Conservation (phyloP, 2,797 vertebrate genomes). For the Schizopygopsis malacanthus region DNA sequence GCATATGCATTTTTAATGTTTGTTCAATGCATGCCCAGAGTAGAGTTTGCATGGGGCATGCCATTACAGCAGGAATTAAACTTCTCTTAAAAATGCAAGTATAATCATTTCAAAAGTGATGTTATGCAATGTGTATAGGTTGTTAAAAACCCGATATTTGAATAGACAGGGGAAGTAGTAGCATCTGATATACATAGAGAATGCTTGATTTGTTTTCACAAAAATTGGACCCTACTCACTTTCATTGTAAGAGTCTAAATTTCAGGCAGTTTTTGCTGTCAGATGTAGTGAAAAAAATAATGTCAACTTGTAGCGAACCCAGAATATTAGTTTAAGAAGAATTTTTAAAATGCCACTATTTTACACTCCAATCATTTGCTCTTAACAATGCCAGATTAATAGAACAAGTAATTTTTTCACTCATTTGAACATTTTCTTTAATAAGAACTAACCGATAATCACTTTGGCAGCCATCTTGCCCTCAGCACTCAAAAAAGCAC, state of each 20-base stretch:
- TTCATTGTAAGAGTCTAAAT: neutral
- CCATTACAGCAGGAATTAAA: neutral
- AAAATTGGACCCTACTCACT: neutral
- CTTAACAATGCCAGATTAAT: conserved; percentile 15
- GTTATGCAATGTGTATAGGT: conserved; percentile 47
- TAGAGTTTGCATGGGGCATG: conserved; percentile 17
- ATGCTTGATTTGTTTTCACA: conserved; percentile 24
- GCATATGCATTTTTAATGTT: conserved; percentile 54
- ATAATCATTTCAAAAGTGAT: neutral
- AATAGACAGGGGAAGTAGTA: conserved; percentile 12
- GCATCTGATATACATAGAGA: conserved; percentile 32
- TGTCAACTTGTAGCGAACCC: neutral
- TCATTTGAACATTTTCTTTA: conserved; percentile 36
- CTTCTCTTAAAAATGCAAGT: conserved; percentile 24
- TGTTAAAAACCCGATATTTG: conserved; percentile 43
- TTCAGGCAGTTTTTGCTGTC: neutral
- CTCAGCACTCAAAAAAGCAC: conserved; percentile 29
- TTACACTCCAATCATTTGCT: neutral
- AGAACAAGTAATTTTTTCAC: neutral
- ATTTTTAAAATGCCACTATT: neutral
- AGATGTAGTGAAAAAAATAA: too few species aligned
- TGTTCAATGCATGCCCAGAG: neutral
- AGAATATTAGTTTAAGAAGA: neutral
- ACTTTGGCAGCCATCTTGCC: conserved; percentile 51
- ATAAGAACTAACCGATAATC: conserved; percentile 54